Base-by-base conservation (phyloP, 2,888 invertebrate species). In the Scelioninae gen. 1 region DNA sequence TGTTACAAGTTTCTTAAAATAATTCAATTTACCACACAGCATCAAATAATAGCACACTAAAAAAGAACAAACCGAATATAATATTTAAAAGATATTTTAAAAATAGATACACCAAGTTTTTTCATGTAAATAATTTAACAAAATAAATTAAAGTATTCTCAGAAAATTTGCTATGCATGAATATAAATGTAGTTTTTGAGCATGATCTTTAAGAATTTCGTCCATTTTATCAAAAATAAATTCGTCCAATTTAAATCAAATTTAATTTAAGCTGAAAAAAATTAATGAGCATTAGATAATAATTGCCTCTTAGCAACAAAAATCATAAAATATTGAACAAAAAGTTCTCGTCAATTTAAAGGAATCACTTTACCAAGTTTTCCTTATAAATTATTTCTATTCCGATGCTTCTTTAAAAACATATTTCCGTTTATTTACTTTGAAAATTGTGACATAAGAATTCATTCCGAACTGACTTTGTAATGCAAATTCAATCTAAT, bases 81-180 rank as follows among this genome's bases (percentile, higher is more conserved):
- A 55, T 32, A 66, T 53, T 49, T n/a, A 53, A 49, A 65, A 56
- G 65, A 49, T 47, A 9, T 38, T 58, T 56, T 38, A 47, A 75
- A 58, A 65, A 16, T 55, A 34, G 38, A 53, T 11, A 58, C 13
- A 60, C 43, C 51, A 71, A 55, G 43, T n/a, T 47, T 47, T 74
- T 9, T 40, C 62, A 23, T 72, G 51, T 32, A 38, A 62, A 53
- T 62, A 72, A 72, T 72, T 51, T 40, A 32, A 13, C 29, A 60
- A 60, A 45, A 38, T 32, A 58, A 58, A 71, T 29, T 29, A 5
- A 43, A 31, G 4, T 49, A 16, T 15, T 16, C 29, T 38, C 13
- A 11, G 31, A 56, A 60, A 51, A 62, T 16, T 9, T 15, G 10
- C 32, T 16, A 29, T 11, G 16, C 15, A 60, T 31, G 40, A 55